Percentiles rank a stretch among this genome's conserved stretches.
Conservation (phyloP, 2,113 vertebrate species). For the Periophthalmodon schlosseri region DNA sequence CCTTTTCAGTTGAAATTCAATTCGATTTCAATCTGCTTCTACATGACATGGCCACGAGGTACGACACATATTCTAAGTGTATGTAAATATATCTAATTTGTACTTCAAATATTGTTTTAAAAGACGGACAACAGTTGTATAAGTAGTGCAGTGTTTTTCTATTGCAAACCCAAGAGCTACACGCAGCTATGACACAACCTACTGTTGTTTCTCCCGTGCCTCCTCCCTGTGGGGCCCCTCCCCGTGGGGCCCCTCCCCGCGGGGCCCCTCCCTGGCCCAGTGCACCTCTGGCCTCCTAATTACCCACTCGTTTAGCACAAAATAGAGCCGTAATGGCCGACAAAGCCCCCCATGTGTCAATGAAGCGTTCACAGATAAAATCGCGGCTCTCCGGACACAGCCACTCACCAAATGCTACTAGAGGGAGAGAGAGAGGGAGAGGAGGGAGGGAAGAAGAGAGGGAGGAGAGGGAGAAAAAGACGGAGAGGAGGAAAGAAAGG, state of each 20-base stretch:
- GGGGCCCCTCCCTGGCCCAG: constrained; percentile 25
- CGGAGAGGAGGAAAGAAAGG: constrained; percentile 21
- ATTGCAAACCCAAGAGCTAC: constrained; percentile 11
- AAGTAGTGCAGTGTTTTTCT: constrained; percentile 29
- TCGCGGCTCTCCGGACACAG: constrained; percentile 52
- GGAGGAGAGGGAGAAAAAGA: constrained; percentile 35
- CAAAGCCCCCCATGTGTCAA: constrained; percentile 59
- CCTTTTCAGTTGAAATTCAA: too few relatives aligned
- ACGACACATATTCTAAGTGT: too few relatives aligned
- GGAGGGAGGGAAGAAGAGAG: constrained; percentile 23
- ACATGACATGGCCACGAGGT: too few relatives aligned
- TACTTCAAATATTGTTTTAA: too few relatives aligned
- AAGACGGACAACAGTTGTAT: too few relatives aligned
- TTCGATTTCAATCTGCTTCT: too few relatives aligned
- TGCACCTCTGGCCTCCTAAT: constrained; percentile 67
- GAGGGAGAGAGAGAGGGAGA: constrained; percentile 7
- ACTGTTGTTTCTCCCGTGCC: constrained; percentile 47
- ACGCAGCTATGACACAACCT: constrained; percentile 44
- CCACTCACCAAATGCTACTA: constrained; percentile 22
- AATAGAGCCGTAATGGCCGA: constrained; percentile 68
- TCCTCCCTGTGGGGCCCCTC: not conserved
- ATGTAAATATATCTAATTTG: too few relatives aligned
- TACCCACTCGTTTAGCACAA: constrained; percentile 69
- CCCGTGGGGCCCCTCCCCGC: constrained; percentile 28
- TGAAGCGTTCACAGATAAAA: constrained; percentile 72